Evolutionary conservation across 2,113 vertebrate species (phyloP).

Genomic region (Macrotus californicus): DNA sequence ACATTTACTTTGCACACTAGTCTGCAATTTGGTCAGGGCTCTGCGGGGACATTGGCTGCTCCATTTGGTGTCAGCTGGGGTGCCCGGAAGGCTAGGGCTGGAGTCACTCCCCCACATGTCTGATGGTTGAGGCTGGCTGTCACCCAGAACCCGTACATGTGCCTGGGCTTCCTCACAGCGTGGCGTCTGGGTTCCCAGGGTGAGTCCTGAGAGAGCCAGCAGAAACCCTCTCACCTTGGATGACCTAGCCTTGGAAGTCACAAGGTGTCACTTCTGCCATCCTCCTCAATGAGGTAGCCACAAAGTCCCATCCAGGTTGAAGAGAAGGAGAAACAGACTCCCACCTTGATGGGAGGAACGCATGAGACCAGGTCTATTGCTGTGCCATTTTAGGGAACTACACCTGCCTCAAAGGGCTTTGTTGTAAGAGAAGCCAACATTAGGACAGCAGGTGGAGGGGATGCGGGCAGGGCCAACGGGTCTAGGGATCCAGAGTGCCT

Average conservation of each 20-base stretch:
- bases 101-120: fast-evolving
- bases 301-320: neutral
- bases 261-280: neutral
- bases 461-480: neutral
- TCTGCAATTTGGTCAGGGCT: neutral
- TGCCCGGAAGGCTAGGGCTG: neutral
- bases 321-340: neutral
- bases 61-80: neutral
- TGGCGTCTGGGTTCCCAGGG: neutral
- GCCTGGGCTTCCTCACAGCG: neutral
- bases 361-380: neutral
- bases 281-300: neutral
- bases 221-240: neutral
- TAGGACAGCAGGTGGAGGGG: neutral
- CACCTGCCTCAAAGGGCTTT: neutral
- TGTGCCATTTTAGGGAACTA: neutral
- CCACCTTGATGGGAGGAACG: neutral
- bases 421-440: neutral
- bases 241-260: neutral
- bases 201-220: neutral
- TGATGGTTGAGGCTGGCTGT: neutral
- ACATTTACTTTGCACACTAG: neutral
- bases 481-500: neutral
- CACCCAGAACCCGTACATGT: neutral
- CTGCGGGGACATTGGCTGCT: neutral